These are phyloP conservation scores for Nemotelus nigrinus DNA, from an alignment of 2,888 invertebrate genomes.

Conservation along the genomic window DNA sequence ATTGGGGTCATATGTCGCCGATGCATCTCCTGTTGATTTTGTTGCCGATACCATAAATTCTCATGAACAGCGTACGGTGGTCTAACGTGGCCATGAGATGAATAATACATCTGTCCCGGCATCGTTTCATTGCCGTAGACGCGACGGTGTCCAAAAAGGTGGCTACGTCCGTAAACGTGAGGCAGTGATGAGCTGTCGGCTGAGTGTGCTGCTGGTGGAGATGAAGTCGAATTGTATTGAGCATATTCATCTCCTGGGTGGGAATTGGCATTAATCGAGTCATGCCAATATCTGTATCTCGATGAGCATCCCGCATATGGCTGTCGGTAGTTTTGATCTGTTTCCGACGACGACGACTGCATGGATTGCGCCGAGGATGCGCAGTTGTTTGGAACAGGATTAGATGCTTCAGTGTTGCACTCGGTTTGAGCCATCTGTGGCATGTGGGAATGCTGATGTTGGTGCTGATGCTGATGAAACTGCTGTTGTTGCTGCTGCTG, in stretches of 20 bases:
- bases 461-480: conserved; percentile 15
- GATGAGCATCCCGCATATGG: conserved; percentile 29
- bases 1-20: conserved; percentile 66
- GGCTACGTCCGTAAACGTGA: conserved; percentile 18
- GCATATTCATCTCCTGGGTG: conserved; percentile 42
- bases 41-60: conserved; percentile 78
- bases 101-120: conserved; percentile 55
- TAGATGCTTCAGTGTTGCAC: neutral
- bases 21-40: conserved; percentile 71
- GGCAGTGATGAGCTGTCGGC: conserved; percentile 46
- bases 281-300: conserved; percentile 15
- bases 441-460: conserved; percentile 22
- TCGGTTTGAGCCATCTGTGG: conserved; percentile 5
- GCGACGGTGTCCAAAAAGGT: conserved; percentile 29
- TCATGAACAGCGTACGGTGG: conserved; percentile 80
- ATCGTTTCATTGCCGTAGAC: conserved; percentile 51
- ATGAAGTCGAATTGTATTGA: conserved; percentile 55
- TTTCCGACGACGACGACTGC: conserved; percentile 17
- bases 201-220: conserved; percentile 58
- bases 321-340: conserved; percentile 41
- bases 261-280: conserved; percentile 20
- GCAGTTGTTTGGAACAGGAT: conserved; percentile 1
- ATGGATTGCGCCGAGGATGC: neutral
- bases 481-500: neutral
- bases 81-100: conserved; percentile 58